Conservation (phyloP, 2,888 invertebrate genomes). For the Dromius quadrimaculatus region DNA sequence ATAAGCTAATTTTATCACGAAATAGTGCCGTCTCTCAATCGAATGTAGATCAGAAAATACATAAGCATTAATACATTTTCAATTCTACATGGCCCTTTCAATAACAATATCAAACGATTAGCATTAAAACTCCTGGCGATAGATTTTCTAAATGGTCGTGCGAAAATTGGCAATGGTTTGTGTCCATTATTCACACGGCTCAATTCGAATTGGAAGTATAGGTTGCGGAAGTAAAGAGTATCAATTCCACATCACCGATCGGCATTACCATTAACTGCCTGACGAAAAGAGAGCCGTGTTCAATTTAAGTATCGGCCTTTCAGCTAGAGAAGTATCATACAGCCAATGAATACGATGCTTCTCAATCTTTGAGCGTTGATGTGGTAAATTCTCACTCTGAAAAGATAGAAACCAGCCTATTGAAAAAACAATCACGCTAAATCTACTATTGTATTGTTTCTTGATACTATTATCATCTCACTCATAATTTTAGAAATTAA, state of each 20-base stretch:
- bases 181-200: conserved; percentile 13
- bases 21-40: too few relatives aligned
- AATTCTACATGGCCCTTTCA: too few relatives aligned
- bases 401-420: conserved; percentile 40
- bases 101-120: too few relatives aligned
- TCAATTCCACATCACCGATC: not conserved
- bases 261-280: too few relatives aligned
- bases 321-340: conserved; percentile 45
- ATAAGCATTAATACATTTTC: too few relatives aligned
- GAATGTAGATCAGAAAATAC: too few relatives aligned
- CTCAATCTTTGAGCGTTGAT: conserved; percentile 45
- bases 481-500: too few relatives aligned
- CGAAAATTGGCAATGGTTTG: conserved; percentile 14
- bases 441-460: too few relatives aligned
- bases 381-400: conserved; percentile 47
- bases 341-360: conserved; percentile 47
- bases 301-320: too few relatives aligned
- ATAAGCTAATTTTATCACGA: too few relatives aligned
- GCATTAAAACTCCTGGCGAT: conserved; percentile 3
- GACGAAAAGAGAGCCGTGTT: not conserved
- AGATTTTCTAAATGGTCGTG: not conserved
- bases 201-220: not conserved
- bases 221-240: not conserved
- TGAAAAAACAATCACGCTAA: conserved; percentile 42
- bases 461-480: conserved; percentile 3